These are phyloP conservation scores for Drosophila algonquin DNA, from an alignment of 2,888 invertebrate genomes.

Conservation along the genomic window DNA sequence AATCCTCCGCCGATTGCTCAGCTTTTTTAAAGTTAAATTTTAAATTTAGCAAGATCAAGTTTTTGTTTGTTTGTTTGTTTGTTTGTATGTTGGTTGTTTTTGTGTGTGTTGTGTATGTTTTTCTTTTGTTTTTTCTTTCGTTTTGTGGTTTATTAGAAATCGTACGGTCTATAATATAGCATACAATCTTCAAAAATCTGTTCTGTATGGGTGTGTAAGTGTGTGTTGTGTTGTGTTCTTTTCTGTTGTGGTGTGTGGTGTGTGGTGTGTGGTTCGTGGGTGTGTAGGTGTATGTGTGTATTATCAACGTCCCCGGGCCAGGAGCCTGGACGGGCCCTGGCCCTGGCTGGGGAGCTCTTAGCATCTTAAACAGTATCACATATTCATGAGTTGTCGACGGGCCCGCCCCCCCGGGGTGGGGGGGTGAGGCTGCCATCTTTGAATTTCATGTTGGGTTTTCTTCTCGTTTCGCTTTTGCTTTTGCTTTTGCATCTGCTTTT, in stretches of 20 bases:
- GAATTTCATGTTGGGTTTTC: conserved; percentile 75
- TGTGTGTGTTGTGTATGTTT: conserved; percentile 19
- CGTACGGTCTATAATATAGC: conserved; percentile 52
- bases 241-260: conserved; percentile 17
- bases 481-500: conserved; percentile 30
- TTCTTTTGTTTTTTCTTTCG: background rate
- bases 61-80: conserved; percentile 61
- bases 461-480: conserved; percentile 41
- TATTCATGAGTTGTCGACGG: conserved; percentile 82
- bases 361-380: conserved; percentile 83
- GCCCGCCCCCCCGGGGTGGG: conserved; percentile 30
- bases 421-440: conserved; percentile 57
- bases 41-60: conserved; percentile 74
- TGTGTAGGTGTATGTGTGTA: conserved; percentile 42
- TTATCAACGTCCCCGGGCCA: conserved; percentile 56
- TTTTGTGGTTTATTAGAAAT: conserved; percentile 48
- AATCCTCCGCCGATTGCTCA: conserved; percentile 18
- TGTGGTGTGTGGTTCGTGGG: conserved; percentile 33
- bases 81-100: conserved; percentile 41
- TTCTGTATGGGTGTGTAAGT: conserved; percentile 45
- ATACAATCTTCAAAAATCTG: conserved; percentile 71
- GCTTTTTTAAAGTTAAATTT: conserved; percentile 67
- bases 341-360: conserved; percentile 72
- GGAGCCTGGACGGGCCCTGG: conserved; percentile 1
- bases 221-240: conserved; percentile 18